phyloP scores from a whole-genome alignment of 2,797 vertebrate species.

The Furcifer pardalis region DNA sequence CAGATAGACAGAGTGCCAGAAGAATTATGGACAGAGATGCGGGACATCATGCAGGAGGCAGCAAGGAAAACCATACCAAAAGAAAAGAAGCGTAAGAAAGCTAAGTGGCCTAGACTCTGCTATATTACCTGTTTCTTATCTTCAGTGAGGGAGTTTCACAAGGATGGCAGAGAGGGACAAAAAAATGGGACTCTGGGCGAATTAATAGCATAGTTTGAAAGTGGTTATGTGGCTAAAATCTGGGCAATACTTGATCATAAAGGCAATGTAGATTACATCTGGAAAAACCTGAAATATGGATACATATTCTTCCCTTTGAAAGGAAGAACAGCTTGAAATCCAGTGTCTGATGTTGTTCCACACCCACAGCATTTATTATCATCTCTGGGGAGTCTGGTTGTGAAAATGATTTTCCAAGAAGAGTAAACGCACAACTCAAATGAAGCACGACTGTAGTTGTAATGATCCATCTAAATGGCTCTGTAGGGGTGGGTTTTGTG shows the following conservation, averaged over 20 bases:
- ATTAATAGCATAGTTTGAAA: neutral
- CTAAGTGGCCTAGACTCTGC: too few relatives aligned
- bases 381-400: neutral
- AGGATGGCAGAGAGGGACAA: too few relatives aligned
- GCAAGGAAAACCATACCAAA: too few relatives aligned
- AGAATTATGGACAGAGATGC: too few relatives aligned
- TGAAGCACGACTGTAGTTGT: neutral
- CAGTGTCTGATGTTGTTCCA: neutral
- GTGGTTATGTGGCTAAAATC: neutral
- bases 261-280: neutral
- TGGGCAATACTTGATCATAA: neutral
- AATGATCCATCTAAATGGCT: constrained; percentile 14
- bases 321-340: neutral
- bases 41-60: too few relatives aligned
- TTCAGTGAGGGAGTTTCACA: too few relatives aligned
- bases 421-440: neutral
- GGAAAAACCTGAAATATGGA: neutral
- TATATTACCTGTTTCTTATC: too few relatives aligned
- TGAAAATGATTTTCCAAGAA: constrained; percentile 10
- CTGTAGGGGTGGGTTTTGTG: constrained; percentile 9
- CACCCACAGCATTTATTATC: neutral
- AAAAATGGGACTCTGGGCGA: too few relatives aligned
- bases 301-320: neutral
- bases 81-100: too few relatives aligned
- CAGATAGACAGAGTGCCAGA: too few relatives aligned